A percentile compares a stretch with the other conserved stretches of the same genome.
These are phyloP conservation scores for Laupala kohalensis DNA, from an alignment of 1,140 invertebrate genomes.

Conservation along the genomic window DNA sequence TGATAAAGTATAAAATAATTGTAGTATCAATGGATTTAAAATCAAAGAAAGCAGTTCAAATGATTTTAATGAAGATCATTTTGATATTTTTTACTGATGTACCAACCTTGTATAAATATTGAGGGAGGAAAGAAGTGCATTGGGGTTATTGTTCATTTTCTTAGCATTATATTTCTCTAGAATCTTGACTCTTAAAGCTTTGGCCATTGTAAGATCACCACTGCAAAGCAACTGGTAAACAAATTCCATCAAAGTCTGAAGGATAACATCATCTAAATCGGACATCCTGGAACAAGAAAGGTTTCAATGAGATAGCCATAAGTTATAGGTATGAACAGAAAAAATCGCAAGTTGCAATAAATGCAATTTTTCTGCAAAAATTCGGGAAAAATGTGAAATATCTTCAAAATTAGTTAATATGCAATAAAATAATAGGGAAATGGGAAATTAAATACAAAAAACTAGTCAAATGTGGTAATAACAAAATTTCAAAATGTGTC, in stretches of 20 bases:
- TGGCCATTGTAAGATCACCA: constrained; percentile 75
- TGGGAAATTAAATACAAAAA: no score
- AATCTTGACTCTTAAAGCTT: constrained; percentile 76
- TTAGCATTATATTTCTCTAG: constrained; percentile 74
- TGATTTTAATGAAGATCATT: neutral
- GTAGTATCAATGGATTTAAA: no score
- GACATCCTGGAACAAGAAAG: constrained; percentile 33
- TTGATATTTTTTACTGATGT: neutral
- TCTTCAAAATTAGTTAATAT: no score
- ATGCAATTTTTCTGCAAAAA: no score
- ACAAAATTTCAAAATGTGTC: no score
- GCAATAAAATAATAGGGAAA: no score
- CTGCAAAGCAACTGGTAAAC: constrained; percentile 79
- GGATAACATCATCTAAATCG: constrained; percentile 61
- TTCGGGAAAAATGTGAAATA: no score
- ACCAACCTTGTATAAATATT: constrained; percentile 25
- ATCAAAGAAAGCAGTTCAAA: neutral
- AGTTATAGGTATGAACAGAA: neutral
- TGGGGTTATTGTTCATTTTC: constrained; percentile 35
- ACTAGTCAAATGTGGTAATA: no score
- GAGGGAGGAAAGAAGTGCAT: constrained; percentile 26
- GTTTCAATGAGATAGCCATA: no score
- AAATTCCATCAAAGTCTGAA: constrained; percentile 74
- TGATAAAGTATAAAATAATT: no score
- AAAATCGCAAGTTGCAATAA: no score